These are phyloP conservation scores for Carpatolechia fugitivella DNA, from an alignment of 2,888 invertebrate genomes.

Conservation along the genomic window DNA sequence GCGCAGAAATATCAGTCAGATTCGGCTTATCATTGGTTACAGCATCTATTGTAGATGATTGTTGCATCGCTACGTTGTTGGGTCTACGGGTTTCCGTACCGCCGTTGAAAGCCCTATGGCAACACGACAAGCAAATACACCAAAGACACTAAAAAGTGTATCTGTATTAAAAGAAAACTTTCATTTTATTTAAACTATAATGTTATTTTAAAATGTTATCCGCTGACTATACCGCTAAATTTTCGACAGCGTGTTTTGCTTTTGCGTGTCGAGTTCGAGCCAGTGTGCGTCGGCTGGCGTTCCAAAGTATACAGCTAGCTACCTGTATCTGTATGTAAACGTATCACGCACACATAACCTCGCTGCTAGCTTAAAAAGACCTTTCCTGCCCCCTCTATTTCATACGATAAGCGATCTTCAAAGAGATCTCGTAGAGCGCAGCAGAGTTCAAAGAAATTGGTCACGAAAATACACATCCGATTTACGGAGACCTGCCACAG, in stretches of 20 bases:
- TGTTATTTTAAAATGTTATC: neutral
- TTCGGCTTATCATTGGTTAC: no score
- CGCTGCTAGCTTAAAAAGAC: conserved; percentile 31
- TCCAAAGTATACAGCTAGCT: conserved; percentile 39
- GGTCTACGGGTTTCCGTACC: no score
- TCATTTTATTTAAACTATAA: no score
- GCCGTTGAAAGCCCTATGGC: no score
- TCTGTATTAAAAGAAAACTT: no score
- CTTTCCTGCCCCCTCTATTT: conserved; percentile 23
- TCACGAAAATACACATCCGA: conserved; percentile 9
- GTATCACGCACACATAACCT: conserved; percentile 43
- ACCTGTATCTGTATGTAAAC: conserved; percentile 29
- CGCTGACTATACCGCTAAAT: conserved; percentile 50
- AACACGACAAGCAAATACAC: no score
- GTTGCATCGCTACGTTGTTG: no score
- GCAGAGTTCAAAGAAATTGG: conserved; percentile 24
- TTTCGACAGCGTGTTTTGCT: conserved; percentile 68
- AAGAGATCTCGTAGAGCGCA: neutral
- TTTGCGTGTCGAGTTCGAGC: conserved; percentile 55
- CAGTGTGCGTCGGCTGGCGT: conserved; percentile 47
- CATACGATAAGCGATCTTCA: neutral
- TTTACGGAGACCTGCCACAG: neutral
- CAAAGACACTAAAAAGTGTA: no score
- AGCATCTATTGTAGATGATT: no score
- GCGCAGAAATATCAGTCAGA: no score